Base-by-base conservation (phyloP, 1,140 invertebrate genomes). In the Pogonomyrmex californicus region DNA sequence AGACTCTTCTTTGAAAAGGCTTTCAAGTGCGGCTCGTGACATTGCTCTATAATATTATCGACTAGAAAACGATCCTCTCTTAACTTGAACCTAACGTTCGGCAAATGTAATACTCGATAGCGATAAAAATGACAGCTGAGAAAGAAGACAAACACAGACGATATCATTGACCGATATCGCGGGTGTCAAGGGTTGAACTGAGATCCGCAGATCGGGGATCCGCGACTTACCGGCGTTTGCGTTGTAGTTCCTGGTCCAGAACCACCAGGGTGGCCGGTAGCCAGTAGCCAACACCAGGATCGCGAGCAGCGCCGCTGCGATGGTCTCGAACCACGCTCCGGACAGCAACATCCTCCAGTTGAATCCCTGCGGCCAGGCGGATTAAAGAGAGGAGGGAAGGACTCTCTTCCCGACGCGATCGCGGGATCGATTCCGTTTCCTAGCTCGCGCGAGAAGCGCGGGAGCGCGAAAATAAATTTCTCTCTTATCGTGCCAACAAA, bases 181-280 rank as follows among this genome's bases (percentile, higher is more conserved):
- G 47, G 14, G 17, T 71, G 17, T 30, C 41, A 36, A 68, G 47
- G 54, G 54, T 56, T 33, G 33, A 58, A 79, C 30, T 7, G 23
- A 41, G 44, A 23, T 23, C 23, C 23, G 23, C 23, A 66, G 41
- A 49, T 62, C 36, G 51, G 7, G 71, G 47, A 41, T 51, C 14
- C 56, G 30, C 65, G n/a, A 82, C 89, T 90, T 66, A 90, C 89
- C 89, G 33, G 5, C 76, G n/a, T 9, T 58, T 10, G 58, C 65
- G 36, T 90, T 78, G 58, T 51, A 58, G 0, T 60, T 38, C 86
- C 90, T 91, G 58, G 85, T 91, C 92, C 93, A 93, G 83, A 94
- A 94, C 92, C 93, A 93, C 94, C 93, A 94, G 7, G 92, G 91
- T 38, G 94, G 93, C 58, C 93, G 89, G 70, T 93, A 94, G 54